These are phyloP conservation scores for Polymixis lichenea DNA, from an alignment of 2,888 invertebrate genomes.

Conservation along the genomic window DNA sequence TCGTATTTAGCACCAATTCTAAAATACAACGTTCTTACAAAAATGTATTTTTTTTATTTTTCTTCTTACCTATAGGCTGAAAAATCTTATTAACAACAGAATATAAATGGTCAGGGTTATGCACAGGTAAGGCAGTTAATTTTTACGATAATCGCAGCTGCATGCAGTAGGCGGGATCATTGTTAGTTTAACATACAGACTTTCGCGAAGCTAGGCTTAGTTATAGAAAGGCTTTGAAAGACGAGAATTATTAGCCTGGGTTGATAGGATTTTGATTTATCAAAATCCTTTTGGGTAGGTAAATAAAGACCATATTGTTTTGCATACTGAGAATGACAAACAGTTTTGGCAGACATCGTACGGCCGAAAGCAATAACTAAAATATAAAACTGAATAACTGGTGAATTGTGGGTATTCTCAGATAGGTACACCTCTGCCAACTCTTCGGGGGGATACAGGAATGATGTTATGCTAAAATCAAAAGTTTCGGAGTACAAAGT, in stretches of 20 bases:
- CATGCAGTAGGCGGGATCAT: slow-evolving; percentile 80
- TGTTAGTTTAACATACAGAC: slow-evolving; percentile 69
- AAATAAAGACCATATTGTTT: not conserved
- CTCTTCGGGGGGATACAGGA: too few relatives aligned
- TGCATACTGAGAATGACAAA: not conserved
- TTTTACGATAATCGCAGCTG: slow-evolving; percentile 83
- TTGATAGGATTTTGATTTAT: slow-evolving; percentile 19
- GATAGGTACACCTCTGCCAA: too few relatives aligned
- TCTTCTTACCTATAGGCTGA: not conserved
- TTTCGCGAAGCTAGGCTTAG: slow-evolving; percentile 73
- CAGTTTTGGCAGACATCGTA: not conserved
- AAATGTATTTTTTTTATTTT: not conserved
- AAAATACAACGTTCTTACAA: not conserved
- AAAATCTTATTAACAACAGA: slow-evolving; percentile 49
- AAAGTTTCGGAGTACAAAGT: not conserved
- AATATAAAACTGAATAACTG: not conserved
- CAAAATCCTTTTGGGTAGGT: not conserved
- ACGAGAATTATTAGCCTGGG: slow-evolving; percentile 20
- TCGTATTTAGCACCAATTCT: not conserved
- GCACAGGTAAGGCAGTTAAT: slow-evolving; percentile 77
- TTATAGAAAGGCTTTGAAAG: slow-evolving; percentile 65
- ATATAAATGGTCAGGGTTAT: slow-evolving; percentile 69
- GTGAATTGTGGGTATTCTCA: too few relatives aligned
- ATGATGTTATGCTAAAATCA: too few relatives aligned
- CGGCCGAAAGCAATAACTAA: not conserved